Base-by-base conservation (phyloP, 2,888 invertebrate species). In the Elysia crispata region DNA sequence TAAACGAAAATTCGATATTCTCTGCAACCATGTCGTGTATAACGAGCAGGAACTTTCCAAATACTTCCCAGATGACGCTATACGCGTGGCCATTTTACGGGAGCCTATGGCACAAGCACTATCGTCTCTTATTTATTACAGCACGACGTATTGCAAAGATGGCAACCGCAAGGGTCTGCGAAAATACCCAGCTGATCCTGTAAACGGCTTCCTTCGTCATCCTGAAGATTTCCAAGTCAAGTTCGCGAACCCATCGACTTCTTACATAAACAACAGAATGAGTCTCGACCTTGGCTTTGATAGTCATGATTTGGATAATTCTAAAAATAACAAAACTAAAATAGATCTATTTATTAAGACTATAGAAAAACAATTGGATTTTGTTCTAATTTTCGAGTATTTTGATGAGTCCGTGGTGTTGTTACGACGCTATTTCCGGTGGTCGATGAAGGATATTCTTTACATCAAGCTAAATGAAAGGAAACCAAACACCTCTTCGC, bases 321-420 rank as follows among this genome's bases (percentile, higher is more conserved):
- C 41, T 11, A 41, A 41, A 41, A 33, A 72, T 13, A 76, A 76
- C 31, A n/a, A 15, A 20, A 20, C 1, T 0, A 70, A 62, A 18
- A 33, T 77, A 23, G 30, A 62, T 1, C 28, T 25, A 8, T 81
- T 69, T 41, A 3, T 81, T 13, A n/a, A 41, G 25, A 57, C 73
- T 49, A 15, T 81, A 33, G 41, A 81, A 33, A 25, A 25, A 8
- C 70, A 69, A 15, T 76, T 81, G 18, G 54, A 77, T n/a, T 50
- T 81, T 23, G 81, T 81, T 11, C 66, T 81, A 20, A 54, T 81
- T 28, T 74, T 64, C 23, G 78, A 81, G 13, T n/a, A 75, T 1
- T 78, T 81, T 50, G 78, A 81, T 57, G 81, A 81, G 31, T 78
- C 78, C 31, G 11, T 81, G 18, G 28, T 81, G 15, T 54, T 81